These are phyloP conservation scores for Hypolimnas misippus DNA, from an alignment of 2,888 invertebrate genomes.

Conservation along the genomic window DNA sequence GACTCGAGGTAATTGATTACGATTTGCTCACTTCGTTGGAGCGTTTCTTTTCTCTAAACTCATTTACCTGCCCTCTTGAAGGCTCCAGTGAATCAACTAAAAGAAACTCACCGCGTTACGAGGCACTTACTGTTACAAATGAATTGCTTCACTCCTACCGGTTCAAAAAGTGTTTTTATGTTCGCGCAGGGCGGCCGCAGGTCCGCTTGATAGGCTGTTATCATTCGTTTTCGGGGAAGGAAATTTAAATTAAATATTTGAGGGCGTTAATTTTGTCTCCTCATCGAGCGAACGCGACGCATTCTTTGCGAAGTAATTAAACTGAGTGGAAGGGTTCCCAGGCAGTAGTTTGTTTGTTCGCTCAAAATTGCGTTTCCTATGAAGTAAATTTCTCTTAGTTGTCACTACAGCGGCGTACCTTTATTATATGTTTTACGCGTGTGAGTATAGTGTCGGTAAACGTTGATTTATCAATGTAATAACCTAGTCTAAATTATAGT, in stretches of 20 bases:
- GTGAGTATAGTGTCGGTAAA: constrained; percentile 41
- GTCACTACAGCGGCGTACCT: constrained; percentile 59
- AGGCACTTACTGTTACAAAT: constrained; percentile 68
- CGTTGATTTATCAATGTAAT: constrained; percentile 15
- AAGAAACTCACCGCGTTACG: constrained; percentile 70
- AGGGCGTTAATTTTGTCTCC: constrained; percentile 84
- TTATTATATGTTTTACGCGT: constrained; percentile 52
- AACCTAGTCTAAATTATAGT: no score
- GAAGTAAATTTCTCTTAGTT: constrained; percentile 72
- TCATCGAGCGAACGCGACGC: constrained; percentile 82
- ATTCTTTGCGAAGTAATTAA: constrained; percentile 85
- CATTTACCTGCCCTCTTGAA: constrained; percentile 58
- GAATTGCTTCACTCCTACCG: constrained; percentile 64
- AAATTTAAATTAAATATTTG: constrained; percentile 85
- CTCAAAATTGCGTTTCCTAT: constrained; percentile 81
- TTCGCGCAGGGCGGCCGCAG: constrained; percentile 57
- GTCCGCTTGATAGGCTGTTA: constrained; percentile 68
- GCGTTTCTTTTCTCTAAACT: constrained; percentile 67
- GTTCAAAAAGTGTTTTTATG: constrained; percentile 63
- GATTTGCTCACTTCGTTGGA: constrained; percentile 65
- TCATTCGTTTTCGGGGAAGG: constrained; percentile 78
- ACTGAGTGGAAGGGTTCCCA: constrained; percentile 83
- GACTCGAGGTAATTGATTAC: constrained; percentile 61
- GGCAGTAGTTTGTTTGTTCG: constrained; percentile 82
- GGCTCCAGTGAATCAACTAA: constrained; percentile 63